Conservation (phyloP, 1,140 invertebrate genomes). For the Probaryconus sp. region DNA sequence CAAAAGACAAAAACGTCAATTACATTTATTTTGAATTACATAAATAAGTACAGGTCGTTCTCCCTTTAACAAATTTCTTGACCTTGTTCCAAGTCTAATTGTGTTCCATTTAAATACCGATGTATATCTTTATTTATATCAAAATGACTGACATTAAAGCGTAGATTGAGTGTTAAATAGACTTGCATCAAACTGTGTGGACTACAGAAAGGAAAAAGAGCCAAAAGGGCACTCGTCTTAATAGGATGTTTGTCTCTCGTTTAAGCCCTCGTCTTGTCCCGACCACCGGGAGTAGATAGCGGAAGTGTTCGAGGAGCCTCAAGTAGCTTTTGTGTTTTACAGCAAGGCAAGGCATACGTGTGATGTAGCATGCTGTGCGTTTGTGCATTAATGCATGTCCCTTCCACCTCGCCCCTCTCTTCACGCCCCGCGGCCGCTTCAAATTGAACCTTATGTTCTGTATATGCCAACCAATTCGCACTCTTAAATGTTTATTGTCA, state of each 20-base stretch:
- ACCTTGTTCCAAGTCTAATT: slow-evolving; percentile 42
- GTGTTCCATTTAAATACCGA: slow-evolving; percentile 42
- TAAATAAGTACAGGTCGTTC: slow-evolving; percentile 30
- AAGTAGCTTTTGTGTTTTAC: slow-evolving; percentile 59
- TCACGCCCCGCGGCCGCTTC: slow-evolving; percentile 20
- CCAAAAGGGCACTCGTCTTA: slow-evolving; percentile 49
- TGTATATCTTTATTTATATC: slow-evolving; percentile 57
- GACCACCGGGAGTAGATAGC: slow-evolving; percentile 62
- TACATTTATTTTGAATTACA: too few relatives aligned
- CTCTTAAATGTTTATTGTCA: slow-evolving; percentile 52
- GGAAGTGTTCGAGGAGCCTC: slow-evolving; percentile 56
- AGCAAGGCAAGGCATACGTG: slow-evolving; percentile 38
- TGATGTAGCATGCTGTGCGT: slow-evolving; percentile 62
- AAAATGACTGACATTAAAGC: slow-evolving; percentile 45
- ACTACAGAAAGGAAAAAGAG: slow-evolving; percentile 34
- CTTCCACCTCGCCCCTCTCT: slow-evolving; percentile 28
- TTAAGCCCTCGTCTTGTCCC: slow-evolving; percentile 58
- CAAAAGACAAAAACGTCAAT: too few relatives aligned
- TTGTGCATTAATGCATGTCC: slow-evolving; percentile 71
- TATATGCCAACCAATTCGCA: slow-evolving; percentile 45
- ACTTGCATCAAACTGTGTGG: slow-evolving; percentile 53
- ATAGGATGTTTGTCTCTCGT: slow-evolving; percentile 63
- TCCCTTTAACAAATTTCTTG: slow-evolving; percentile 18
- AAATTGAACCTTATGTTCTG: slow-evolving; percentile 35
- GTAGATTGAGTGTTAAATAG: slow-evolving; percentile 58